phyloP scores from a whole-genome alignment of 2,113 vertebrate genomes.

The Peromyscus leucopus region DNA sequence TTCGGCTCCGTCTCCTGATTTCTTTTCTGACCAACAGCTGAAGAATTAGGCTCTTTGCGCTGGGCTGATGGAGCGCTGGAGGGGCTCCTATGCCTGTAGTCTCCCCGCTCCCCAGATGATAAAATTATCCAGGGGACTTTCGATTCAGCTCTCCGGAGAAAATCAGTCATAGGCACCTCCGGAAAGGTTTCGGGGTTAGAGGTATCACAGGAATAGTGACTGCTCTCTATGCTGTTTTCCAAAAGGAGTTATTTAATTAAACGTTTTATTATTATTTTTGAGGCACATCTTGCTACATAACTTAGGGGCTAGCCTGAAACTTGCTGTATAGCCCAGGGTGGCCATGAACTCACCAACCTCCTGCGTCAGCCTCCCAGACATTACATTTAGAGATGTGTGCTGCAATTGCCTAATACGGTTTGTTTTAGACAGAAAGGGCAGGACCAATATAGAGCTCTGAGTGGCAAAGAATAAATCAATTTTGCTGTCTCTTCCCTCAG shows the following conservation, averaged over 20 bases:
- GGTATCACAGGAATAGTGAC: conserved; percentile 6
- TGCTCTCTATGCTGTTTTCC: conserved; percentile 35
- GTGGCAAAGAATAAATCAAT: neutral
- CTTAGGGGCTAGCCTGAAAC: neutral
- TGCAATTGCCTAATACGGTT: neutral
- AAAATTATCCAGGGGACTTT: conserved; percentile 86
- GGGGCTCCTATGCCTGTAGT: conserved; percentile 33
- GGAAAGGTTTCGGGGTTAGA: conserved; percentile 76
- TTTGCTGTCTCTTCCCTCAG: neutral
- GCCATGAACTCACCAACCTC: neutral
- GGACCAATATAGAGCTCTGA: conserved; percentile 3
- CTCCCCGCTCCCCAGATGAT: conserved; percentile 74
- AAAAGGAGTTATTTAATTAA: neutral
- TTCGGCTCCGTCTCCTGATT: neutral
- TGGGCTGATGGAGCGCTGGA: neutral
- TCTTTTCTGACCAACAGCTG: conserved; percentile 75
- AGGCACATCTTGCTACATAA: neutral
- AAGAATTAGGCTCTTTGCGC: conserved; percentile 68
- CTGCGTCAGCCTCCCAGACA: neutral
- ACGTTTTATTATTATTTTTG: neutral
- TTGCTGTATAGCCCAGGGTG: neutral
- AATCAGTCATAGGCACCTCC: conserved; percentile 73
- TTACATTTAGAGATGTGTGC: neutral
- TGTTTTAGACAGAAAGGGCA: neutral
- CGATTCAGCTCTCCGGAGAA: conserved; percentile 42